Evolutionary conservation across 2,888 invertebrate species (phyloP).

Genomic region (Palloptera scutellata): DNA sequence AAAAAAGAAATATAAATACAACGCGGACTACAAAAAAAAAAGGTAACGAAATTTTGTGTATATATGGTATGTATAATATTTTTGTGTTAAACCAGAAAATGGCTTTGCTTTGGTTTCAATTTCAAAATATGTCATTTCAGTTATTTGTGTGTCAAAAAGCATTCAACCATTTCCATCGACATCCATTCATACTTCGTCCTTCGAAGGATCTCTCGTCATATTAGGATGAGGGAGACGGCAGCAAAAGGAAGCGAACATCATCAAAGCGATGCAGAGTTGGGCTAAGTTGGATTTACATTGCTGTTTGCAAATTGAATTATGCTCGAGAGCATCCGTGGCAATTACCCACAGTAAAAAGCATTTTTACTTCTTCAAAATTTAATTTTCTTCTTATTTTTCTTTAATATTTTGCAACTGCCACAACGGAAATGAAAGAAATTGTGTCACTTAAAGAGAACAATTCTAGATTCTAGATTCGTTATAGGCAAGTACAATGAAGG

Average conservation of each 20-base stretch:
- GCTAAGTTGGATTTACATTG: conserved; percentile 33
- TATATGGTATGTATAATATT: too few relatives aligned
- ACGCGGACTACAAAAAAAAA: neutral
- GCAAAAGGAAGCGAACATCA: conserved; percentile 34
- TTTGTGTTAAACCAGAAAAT: conserved; percentile 47
- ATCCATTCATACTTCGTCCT: too few relatives aligned
- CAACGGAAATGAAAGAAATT: conserved; percentile 7
- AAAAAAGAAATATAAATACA: too few relatives aligned
- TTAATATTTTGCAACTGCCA: too few relatives aligned
- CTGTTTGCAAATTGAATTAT: conserved; percentile 44
- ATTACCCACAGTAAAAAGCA: conserved; percentile 37
- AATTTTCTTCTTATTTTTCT: conserved; percentile 31
- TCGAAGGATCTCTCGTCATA: neutral
- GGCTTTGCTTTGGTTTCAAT: conserved; percentile 41
- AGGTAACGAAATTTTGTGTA: conserved; percentile 15
- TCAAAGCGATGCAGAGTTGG: conserved; percentile 36
- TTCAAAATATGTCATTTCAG: conserved; percentile 33
- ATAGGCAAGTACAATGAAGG: neutral
- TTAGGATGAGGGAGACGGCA: conserved; percentile 25
- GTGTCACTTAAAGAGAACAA: neutral
- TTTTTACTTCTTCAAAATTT: conserved; percentile 33
- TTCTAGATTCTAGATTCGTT: conserved; percentile 33
- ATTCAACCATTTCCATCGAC: too few relatives aligned
- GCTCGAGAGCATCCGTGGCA: conserved; percentile 41
- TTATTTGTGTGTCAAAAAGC: conserved; percentile 14